phyloP scores from a whole-genome alignment of 2,113 vertebrate species.

The Prinia subflava region DNA sequence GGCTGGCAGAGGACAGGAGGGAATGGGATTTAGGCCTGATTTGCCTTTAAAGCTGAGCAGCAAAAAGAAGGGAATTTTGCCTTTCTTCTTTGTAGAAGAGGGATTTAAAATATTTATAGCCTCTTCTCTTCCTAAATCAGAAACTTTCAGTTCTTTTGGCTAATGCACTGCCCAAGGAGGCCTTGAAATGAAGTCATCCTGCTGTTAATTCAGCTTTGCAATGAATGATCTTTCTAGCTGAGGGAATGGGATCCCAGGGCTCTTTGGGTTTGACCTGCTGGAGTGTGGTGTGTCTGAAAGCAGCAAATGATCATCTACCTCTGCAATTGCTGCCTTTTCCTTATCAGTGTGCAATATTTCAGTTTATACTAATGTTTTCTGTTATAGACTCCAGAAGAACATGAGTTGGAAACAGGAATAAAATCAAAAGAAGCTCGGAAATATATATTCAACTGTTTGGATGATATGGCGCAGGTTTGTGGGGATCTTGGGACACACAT shows the following conservation, averaged over 20 bases:
- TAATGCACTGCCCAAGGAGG: not conserved
- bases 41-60: not conserved
- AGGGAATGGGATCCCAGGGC: not conserved
- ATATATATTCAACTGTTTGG: slow-evolving; percentile 98
- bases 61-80: not conserved
- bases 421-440: slow-evolving; percentile 98
- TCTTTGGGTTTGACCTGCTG: not conserved
- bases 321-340: not conserved
- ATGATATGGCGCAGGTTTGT: slow-evolving; percentile 97
- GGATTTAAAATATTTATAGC: not conserved
- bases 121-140: not conserved
- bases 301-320: not conserved
- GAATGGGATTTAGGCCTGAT: not conserved
- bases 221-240: not conserved
- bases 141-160: not conserved
- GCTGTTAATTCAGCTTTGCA: not conserved
- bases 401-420: slow-evolving; percentile 95
- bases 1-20: not conserved
- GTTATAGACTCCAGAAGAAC: slow-evolving; percentile 89
- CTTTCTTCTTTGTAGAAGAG: not conserved
- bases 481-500: not conserved
- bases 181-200: not conserved
- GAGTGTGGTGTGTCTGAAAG: not conserved
- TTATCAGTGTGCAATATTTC: not conserved
- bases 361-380: not conserved